These are phyloP conservation scores for Ammospiza caudacuta DNA, from an alignment of 2,113 vertebrate genomes.

Conservation along the genomic window DNA sequence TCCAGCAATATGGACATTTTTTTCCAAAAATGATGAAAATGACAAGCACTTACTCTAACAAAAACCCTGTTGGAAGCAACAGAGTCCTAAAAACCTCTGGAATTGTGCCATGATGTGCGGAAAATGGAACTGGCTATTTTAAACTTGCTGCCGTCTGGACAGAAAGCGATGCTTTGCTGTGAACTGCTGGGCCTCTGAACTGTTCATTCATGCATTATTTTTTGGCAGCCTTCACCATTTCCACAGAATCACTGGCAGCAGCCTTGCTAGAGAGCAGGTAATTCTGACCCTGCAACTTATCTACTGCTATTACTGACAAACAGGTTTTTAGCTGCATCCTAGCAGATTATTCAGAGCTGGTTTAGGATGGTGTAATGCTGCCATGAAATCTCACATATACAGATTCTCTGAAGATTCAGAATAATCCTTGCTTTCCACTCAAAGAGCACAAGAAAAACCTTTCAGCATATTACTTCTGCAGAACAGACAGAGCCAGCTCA, in stretches of 20 bases:
- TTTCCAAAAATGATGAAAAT: constrained; percentile 4
- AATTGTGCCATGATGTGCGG: not conserved
- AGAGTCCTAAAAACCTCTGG: not conserved
- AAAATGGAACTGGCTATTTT: not conserved
- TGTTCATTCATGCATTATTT: constrained; percentile 25
- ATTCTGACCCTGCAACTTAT: constrained; percentile 8
- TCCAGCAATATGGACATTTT: not conserved
- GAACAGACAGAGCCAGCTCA: not conserved
- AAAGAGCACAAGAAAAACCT: not conserved
- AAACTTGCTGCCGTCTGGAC: not conserved
- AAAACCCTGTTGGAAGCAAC: not conserved
- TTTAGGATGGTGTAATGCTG: not conserved
- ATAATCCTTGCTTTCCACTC: not conserved
- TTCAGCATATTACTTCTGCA: not conserved
- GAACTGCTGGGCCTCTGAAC: not conserved
- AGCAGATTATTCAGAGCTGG: not conserved
- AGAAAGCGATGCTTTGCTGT: not conserved
- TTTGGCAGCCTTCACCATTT: constrained; percentile 31
- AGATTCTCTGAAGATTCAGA: not conserved
- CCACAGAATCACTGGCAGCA: constrained; percentile 23
- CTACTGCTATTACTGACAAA: constrained; percentile 28
- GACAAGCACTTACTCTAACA: not conserved
- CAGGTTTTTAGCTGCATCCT: not conserved
- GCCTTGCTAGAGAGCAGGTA: constrained; percentile 12
- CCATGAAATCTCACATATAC: not conserved